These are phyloP conservation scores for Pangasianodon gigas DNA, from an alignment of 2,113 vertebrate species.

Conservation along the genomic window DNA sequence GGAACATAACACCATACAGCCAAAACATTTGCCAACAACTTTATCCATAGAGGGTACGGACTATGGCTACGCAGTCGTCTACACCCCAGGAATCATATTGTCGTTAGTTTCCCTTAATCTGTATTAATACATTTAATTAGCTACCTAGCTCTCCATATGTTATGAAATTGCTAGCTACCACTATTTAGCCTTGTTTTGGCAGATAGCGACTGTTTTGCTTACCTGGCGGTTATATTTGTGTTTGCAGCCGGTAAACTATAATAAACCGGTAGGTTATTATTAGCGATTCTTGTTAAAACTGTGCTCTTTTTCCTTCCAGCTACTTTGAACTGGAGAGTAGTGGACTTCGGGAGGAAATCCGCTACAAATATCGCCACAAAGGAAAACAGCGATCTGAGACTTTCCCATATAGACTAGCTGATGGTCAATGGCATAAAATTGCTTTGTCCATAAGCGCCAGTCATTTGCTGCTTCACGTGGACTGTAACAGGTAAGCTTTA, in stretches of 20 bases:
- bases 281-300: background rate
- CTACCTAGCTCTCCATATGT: too few species aligned
- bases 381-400: constrained; percentile 79
- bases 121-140: too few species aligned
- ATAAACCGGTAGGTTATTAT: background rate
- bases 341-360: constrained; percentile 83
- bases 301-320: constrained; percentile 62
- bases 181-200: too few species aligned
- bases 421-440: constrained; percentile 86
- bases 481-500: constrained; percentile 84
- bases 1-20: too few species aligned
- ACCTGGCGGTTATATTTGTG: background rate
- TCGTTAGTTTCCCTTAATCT: too few species aligned
- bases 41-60: too few species aligned
- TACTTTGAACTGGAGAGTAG: constrained; percentile 88
- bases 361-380: constrained; percentile 78
- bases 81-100: too few species aligned
- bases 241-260: background rate
- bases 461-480: constrained; percentile 82
- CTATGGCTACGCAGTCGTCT: too few species aligned
- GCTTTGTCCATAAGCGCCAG: constrained; percentile 84
- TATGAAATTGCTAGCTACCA: too few species aligned
- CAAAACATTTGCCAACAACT: too few species aligned
- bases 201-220: too few species aligned
- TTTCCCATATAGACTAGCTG: constrained; percentile 87